Evolutionary conservation across 2,113 vertebrate species (phyloP).

Genomic region (Muntiacus muntjak): DNA sequence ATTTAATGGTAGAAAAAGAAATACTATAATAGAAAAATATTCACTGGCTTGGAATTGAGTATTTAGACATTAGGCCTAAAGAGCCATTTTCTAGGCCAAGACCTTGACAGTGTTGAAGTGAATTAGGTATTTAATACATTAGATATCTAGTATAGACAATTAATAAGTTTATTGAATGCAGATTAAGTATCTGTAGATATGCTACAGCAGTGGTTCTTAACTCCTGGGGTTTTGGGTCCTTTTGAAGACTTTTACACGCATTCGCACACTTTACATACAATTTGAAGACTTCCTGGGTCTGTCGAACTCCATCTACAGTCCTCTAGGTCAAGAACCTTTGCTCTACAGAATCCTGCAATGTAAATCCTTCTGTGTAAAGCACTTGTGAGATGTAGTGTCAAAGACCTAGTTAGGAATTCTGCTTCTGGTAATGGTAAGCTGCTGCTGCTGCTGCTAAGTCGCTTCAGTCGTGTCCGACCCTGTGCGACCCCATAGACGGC

Average conservation of each 20-base stretch:
- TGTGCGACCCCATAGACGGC: background rate
- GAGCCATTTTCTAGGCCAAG: background rate
- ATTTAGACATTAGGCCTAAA: background rate
- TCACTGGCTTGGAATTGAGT: background rate
- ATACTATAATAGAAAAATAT: background rate
- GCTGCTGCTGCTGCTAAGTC: background rate
- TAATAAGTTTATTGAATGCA: background rate
- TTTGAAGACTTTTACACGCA: background rate
- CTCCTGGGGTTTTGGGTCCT: background rate
- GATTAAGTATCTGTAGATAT: background rate
- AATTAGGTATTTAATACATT: background rate
- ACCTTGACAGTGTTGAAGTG: background rate
- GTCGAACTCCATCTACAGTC: background rate
- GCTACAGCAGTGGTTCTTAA: background rate
- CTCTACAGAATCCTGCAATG: background rate
- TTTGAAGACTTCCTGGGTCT: background rate
- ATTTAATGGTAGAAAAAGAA: background rate
- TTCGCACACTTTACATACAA: background rate
- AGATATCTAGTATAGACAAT: background rate
- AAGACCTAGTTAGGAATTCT: background rate
- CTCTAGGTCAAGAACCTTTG: background rate
- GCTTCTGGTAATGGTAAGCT: background rate
- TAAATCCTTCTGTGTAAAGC: background rate
- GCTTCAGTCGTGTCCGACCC: accelerated
- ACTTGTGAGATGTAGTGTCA: background rate